Conservation (phyloP, 1,140 invertebrate genomes). For the Telenomus remus region DNA sequence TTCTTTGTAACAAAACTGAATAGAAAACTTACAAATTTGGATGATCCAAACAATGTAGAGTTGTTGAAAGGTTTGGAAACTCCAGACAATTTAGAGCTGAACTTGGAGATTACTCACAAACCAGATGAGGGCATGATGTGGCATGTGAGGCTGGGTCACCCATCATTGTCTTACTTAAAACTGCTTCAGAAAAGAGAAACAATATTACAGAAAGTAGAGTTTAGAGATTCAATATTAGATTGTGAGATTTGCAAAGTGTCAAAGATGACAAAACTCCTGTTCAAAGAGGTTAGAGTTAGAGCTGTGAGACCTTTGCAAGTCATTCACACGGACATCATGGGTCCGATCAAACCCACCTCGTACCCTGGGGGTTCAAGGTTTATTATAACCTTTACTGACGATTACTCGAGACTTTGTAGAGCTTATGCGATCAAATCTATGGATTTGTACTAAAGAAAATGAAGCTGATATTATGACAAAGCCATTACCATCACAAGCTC, state of each 20-base stretch:
- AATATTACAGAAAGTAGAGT: slow-evolving; percentile 11
- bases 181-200: slow-evolving; percentile 27
- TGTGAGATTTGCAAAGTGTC: slow-evolving; percentile 27
- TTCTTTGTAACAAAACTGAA: background rate
- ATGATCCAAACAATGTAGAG: too few relatives aligned
- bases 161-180: slow-evolving; percentile 37
- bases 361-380: too few relatives aligned
- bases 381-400: too few relatives aligned
- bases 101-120: slow-evolving; percentile 3
- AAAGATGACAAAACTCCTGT: slow-evolving; percentile 25
- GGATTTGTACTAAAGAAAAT: too few relatives aligned
- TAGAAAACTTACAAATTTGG: background rate
- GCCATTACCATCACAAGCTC: too few relatives aligned
- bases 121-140: slow-evolving; percentile 19
- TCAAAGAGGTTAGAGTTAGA: slow-evolving; percentile 14
- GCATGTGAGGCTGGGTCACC: slow-evolving; percentile 34
- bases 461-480: too few relatives aligned
- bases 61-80: background rate
- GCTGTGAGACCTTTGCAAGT: slow-evolving; percentile 13
- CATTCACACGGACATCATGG: too few relatives aligned
- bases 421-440: too few relatives aligned
- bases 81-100: background rate
- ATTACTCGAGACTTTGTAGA: too few relatives aligned
- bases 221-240: slow-evolving; percentile 19
- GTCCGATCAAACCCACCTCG: too few relatives aligned